Evolutionary conservation across 1,140 invertebrate species (phyloP).

Genomic region (Rhysida immarginata): DNA sequence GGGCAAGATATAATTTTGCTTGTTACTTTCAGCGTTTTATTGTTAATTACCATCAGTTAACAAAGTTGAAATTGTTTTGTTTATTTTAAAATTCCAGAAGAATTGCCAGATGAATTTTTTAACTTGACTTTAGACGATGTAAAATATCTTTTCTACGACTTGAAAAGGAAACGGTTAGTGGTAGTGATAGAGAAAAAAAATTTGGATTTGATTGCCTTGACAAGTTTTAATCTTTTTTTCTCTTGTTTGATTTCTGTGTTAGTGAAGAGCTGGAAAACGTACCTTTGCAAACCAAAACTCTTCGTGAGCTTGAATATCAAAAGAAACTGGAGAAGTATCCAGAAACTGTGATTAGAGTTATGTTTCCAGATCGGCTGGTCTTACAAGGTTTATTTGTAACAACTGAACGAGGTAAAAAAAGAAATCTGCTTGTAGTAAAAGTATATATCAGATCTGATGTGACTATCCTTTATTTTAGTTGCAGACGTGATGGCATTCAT

Average conservation of each 20-base stretch:
- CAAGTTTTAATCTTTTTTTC: no score
- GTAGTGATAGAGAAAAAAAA: no score
- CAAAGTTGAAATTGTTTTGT: background rate
- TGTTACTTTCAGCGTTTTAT: background rate
- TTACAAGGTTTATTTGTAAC: constrained; percentile 62
- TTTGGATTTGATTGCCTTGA: no score
- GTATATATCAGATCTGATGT: no score
- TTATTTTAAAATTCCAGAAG: constrained; percentile 32
- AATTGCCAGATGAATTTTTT: constrained; percentile 67
- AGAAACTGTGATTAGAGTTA: constrained; percentile 53
- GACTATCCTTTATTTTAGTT: background rate
- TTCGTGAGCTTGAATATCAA: constrained; percentile 43
- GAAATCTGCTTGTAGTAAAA: no score
- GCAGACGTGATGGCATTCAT: background rate
- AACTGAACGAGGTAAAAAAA: constrained; percentile 39
- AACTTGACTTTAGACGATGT: constrained; percentile 63
- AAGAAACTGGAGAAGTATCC: constrained; percentile 48
- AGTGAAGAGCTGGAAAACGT: constrained; percentile 39
- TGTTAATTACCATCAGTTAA: background rate
- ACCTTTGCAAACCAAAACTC: constrained; percentile 45
- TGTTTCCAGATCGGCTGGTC: constrained; percentile 62
- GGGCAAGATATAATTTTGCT: no score
- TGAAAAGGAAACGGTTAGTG: constrained; percentile 42
- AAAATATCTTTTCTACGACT: constrained; percentile 47
- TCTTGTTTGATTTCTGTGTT: background rate